phyloP scores from a whole-genome alignment of 2,113 vertebrate species.

The Deroptyus accipitrinus region DNA sequence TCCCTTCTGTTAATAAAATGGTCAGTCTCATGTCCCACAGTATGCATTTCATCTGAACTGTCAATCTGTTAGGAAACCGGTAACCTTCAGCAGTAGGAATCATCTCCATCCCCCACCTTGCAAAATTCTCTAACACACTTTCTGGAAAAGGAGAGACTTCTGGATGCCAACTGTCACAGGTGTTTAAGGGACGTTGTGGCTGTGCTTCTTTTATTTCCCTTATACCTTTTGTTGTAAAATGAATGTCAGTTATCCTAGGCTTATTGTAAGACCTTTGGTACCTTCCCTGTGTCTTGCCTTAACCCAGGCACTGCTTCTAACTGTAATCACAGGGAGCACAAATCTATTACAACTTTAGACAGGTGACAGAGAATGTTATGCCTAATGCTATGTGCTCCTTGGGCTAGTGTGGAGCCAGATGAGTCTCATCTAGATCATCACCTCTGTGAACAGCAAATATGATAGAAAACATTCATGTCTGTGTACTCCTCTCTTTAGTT shows the following conservation, averaged over 20 bases:
- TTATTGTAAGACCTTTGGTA: background rate
- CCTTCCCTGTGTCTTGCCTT: background rate
- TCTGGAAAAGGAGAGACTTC: background rate
- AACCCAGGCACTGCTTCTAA: background rate
- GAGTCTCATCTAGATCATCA: background rate
- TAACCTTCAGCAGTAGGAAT: background rate
- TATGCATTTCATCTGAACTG: background rate
- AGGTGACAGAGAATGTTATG: background rate
- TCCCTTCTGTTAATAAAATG: background rate
- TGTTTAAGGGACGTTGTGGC: background rate
- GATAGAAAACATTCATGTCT: background rate
- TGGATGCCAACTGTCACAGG: background rate
- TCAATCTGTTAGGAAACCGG: background rate
- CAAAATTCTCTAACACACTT: background rate
- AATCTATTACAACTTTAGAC: background rate
- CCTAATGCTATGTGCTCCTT: background rate
- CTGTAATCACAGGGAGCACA: background rate
- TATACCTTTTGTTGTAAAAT: background rate
- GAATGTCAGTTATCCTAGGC: background rate
- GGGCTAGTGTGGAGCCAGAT: background rate
- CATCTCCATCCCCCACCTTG: background rate
- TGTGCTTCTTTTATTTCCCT: background rate
- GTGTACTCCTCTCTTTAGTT: background rate
- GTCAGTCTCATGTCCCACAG: background rate
- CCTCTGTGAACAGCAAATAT: background rate